Base-by-base conservation (phyloP, 2,888 invertebrate species). In the Caenorhabditis drosophilae region DNA sequence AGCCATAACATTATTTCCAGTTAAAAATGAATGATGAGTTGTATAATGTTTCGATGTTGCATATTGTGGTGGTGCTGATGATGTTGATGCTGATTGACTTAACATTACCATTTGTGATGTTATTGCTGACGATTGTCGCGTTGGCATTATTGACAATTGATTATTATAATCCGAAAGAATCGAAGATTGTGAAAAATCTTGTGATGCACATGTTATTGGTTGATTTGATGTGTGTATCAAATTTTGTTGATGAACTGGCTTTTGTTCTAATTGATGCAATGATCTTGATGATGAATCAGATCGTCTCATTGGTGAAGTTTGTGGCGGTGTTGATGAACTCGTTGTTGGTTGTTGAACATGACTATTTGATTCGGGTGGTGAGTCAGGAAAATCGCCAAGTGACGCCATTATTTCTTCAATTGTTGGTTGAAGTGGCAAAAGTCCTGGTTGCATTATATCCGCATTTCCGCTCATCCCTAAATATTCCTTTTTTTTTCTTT, bases 401-500 rank as follows among this genome's bases (percentile, higher is more conserved):
- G 58, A 53, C 25, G 61, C 58, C 79, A 81, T 84, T 31, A 83
- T 83, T 44, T 84, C 84, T 42, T 83, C 83, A 36, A 84, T 62
- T 42, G 77, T 93, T 70, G 98, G 97, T 86, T 98, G 97, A 64
- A 98, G 87, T 53, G 96, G 94, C 38, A 94, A 91, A 82, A 98
- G 89, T 84, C 95, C 95, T 51, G 98, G 98, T 86, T 98, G 98
- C 85, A 98, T 95, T 84, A 97, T 93, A 86, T 98, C 83, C 6
- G 83, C 79, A 54, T 79, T 91, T 47, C 85, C 85, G 53, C 92
- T 91, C 84, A 91, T 82, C 42, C 91, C 92, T 91, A 20, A 16
- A 23, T 4, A 41, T 20, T 4, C 6, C 22, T 20, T 20, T 36
- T 36, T 4, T 4, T n/a, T 20, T 41, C 41, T 11, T 20, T 6